Percentiles rank a stretch among this genome's conserved stretches.
Conservation (phyloP, 2,797 vertebrate species). For the Leptodactylus fallax region DNA sequence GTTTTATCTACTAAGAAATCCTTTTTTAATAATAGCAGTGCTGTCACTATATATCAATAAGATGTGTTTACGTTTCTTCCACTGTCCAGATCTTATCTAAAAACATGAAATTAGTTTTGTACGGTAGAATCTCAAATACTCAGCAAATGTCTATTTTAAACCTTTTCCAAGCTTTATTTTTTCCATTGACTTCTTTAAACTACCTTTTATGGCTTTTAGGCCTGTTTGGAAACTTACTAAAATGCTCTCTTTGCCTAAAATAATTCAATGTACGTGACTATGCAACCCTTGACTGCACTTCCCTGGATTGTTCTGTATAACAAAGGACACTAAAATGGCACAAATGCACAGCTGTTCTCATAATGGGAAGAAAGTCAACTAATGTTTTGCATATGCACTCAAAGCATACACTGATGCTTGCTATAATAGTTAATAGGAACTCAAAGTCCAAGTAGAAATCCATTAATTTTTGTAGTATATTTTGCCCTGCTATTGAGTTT, state of each 20-base stretch:
- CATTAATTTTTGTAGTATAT: neutral
- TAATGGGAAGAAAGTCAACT: conserved; percentile 34
- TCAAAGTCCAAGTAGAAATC: conserved; percentile 6
- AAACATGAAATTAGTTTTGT: conserved; percentile 37
- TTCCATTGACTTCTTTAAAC: conserved; percentile 35
- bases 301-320: conserved; percentile 41
- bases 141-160: conserved; percentile 46
- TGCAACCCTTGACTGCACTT: conserved; percentile 34
- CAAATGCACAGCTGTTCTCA: conserved; percentile 37
- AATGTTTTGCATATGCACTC: conserved; percentile 51
- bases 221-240: conserved; percentile 34
- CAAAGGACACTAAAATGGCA: conserved; percentile 56
- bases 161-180: conserved; percentile 4
- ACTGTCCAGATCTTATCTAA: conserved; percentile 52
- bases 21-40: neutral
- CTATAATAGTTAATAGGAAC: conserved; percentile 42
- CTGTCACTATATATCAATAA: neutral
- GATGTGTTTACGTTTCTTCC: neutral
- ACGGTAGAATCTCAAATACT: conserved; percentile 21
- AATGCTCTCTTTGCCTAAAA: conserved; percentile 26
- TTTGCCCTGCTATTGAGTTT: neutral
- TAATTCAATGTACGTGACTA: conserved; percentile 55
- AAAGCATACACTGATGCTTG: conserved; percentile 43
- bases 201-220: conserved; percentile 50
- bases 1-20: neutral